Base-by-base conservation (phyloP, 2,888 invertebrate species). In the Apamea monoglypha region DNA sequence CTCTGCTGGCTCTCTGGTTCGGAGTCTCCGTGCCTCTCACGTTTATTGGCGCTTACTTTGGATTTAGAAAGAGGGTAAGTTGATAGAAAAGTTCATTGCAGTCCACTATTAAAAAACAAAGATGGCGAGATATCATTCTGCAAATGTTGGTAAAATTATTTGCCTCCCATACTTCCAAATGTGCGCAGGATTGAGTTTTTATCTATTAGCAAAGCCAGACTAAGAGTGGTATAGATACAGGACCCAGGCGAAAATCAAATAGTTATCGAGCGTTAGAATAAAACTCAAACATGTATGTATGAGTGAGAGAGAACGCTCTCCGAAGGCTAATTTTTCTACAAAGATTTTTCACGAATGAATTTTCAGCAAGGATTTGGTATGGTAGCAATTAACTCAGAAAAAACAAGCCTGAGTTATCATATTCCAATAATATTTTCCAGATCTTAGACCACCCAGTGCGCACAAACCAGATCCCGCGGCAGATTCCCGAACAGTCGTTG, bases 11-110 rank as follows among this genome's bases (percentile, higher is more conserved):
- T 0, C 97, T 99, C 47, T 99, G 99, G 99, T 98, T 99, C 96
- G 98, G 99, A 75, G 99, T 99, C n/a, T 99, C 99, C 1, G 99
- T 99, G 82, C 99, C 99, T 3, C 97, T 99, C 83, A 99, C 99
- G 2, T 99, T 99, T 95, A 98, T 99, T 87, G 99, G 99, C 50
- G 99, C 99, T 67, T 99, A 99, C 97, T 99, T 99, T 96, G 99
- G 99, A 84, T 99, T 99, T 96, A 98, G 99, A 92, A 99, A 99
- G 97, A 97, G 99, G 97, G 99, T 99, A 96, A 97, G 97, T 84
- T 66, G 18, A 29, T 40, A 18, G 25, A 29, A 25, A 21, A 10
- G 32, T 32, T 32, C 0, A 10, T 32, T 32, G 32, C 63, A 12
- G 25, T 36, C 36, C 6, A 36, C 8, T 21, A 5, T 21, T 61